Base-by-base conservation (phyloP, 2,113 vertebrate species). In the Tenebrosternarchus preto region DNA sequence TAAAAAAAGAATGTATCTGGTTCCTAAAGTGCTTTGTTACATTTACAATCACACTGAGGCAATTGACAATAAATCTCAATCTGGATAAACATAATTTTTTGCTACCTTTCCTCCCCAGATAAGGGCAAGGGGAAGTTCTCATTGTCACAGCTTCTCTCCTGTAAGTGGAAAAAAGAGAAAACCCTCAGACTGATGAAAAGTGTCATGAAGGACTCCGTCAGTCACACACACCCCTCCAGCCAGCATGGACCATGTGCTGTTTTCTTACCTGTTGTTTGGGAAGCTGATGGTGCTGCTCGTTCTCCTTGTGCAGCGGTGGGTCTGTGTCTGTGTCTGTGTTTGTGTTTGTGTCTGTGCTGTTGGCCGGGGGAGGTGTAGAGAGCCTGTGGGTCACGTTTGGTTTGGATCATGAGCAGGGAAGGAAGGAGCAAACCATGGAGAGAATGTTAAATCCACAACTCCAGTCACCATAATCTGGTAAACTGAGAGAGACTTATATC, bases 31-130 rank as follows among this genome's bases (percentile, higher is more conserved):
- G 71, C 15, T 67, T n/a, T 43, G 11, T 27, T 43, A 22, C 2
- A 25, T 25, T 19, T 55, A 12, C 16, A 50, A 36, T 57, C 16
- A 19, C 29, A 53, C 0, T 55, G 29, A 15, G 25, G 46, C 64
- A 80, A 66, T n/a, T 43, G 36, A 61, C 24, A 79, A 36, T 79
- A 77, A 68, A 68, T 68, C 63, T 77, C 25, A 72, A 43, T 71
- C 22, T 43, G 61, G 19, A 59, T 75, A 68, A 67, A 57, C 53
- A 78, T 66, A 75, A 73, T 80, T 66, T 73, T 85, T 71, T 53
- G n/a, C 50, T 80, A 79, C 84, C 84, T 85, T 55, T 85, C 84
- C 53, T 85, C 77, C 46, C 53, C 76, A 39, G 80, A 85, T 72
- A 85, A 77, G 73, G 76, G 77, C 78, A 77, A 75, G 36, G 64